Evolutionary conservation across 2,113 vertebrate species (phyloP).

Genomic region (Psittacus erithacus): DNA sequence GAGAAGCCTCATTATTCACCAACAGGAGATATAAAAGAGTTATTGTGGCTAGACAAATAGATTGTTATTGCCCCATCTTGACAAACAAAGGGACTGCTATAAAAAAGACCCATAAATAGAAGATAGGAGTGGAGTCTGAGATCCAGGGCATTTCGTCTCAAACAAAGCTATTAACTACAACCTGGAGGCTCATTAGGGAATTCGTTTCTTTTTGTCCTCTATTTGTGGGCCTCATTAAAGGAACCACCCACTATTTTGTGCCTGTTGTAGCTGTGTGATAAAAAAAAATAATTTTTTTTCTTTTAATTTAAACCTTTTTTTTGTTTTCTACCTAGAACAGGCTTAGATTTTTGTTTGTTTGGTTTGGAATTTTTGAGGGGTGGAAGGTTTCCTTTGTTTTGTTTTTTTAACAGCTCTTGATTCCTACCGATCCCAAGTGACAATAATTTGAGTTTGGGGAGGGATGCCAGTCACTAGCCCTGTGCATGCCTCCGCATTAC

Average conservation of each 20-base stretch:
- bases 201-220: background rate
- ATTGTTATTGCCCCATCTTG: constrained; percentile 1
- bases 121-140: background rate
- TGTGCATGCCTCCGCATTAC: accelerated
- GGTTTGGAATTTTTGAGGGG: background rate
- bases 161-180: constrained; percentile 14
- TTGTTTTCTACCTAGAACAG: background rate
- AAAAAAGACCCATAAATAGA: constrained; percentile 28
- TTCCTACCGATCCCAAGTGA: background rate
- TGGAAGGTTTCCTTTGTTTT: background rate
- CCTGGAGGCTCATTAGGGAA: constrained; percentile 20
- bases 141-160: constrained; percentile 27
- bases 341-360: background rate
- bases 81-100: constrained; percentile 10
- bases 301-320: background rate
- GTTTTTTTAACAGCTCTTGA: background rate
- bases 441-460: background rate
- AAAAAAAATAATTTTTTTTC: background rate
- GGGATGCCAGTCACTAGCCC: background rate
- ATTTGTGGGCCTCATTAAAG: background rate
- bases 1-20: constrained; percentile 46
- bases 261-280: background rate
- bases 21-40: background rate
- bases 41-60: background rate
- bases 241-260: background rate